Evolutionary conservation across 2,113 vertebrate species (phyloP).

Genomic region (Caranx ignobilis): DNA sequence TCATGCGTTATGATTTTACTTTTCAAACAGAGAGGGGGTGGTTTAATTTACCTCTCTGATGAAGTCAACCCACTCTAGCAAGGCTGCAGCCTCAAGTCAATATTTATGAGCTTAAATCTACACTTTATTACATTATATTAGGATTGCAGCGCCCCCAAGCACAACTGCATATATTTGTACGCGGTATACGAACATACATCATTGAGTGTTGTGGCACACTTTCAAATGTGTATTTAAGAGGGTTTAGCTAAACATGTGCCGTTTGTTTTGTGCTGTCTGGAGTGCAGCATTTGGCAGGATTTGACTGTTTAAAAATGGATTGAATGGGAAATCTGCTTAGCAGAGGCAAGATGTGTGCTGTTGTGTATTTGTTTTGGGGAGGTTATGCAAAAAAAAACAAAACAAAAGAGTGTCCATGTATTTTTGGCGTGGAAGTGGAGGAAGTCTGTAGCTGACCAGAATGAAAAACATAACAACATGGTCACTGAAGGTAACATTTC

Average conservation of each 20-base stretch:
- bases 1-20: slow-evolving; percentile 1
- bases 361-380: not conserved
- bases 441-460: not conserved
- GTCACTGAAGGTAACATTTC: not conserved
- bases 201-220: not conserved
- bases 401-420: not conserved
- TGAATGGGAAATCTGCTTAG: not conserved
- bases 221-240: not conserved
- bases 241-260: not conserved
- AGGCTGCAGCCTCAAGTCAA: slow-evolving; percentile 6
- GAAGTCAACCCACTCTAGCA: not conserved
- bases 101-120: slow-evolving; percentile 20
- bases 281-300: slow-evolving; percentile 8
- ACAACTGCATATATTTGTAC: not conserved
- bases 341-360: not conserved
- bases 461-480: not conserved
- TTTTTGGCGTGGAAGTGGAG: not conserved
- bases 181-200: not conserved
- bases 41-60: slow-evolving; percentile 12
- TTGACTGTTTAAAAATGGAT: slow-evolving; percentile 14
- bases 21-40: slow-evolving; percentile 4
- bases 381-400: not conserved
- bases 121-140: not conserved
- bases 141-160: not conserved
- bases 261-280: slow-evolving; percentile 2